Base-by-base conservation (phyloP, 2,888 invertebrate species). In the Tipula vernalis region DNA sequence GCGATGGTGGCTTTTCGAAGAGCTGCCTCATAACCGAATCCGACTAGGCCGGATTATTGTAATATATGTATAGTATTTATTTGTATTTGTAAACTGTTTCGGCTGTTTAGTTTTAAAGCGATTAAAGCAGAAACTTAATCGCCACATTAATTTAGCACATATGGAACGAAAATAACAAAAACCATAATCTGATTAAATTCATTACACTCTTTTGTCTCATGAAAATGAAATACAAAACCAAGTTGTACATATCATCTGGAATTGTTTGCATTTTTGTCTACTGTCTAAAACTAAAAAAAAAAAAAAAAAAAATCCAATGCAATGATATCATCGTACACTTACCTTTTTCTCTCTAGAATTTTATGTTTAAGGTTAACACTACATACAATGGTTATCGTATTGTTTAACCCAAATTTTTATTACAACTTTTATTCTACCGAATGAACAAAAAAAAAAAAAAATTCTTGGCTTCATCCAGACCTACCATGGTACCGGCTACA, bases 321-420 rank as follows among this genome's bases (percentile, higher is more conserved):
- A 71, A 71, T 71, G 71, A 71, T 71, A 71, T 28, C 28, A 71
- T 71, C 71, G 71, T 28, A 28, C 8, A 71, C 71, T 71, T 71
- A 71, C 71, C 71, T 71, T 71, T 57, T 57, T 57, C 28, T 15
- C 51, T 51, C 51, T 71, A 10, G 71, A 28, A 12, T 71, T 71
- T 71, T 71, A 12, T 71, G 71, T 71, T 28, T 28, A 28, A 71
- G 71, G 71, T 71, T 71, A 71, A 71, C 71, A 71, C 71, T 71
- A 71, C 15, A 51, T 28, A 71, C 71, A 71, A 28, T 71, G 71
- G 71, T 71, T 71, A 71, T 71, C 71, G 71, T 71, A 71, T 71
- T 71, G 71, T 71, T 71, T 71, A 71, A 71, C 71, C 71, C 71
- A 71, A 71, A 71, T 71, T 71, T 71, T 71, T 71, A 71, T 71